Base-by-base conservation (phyloP, 2,888 invertebrate species). In the Hirtodrosophila confusa region DNA sequence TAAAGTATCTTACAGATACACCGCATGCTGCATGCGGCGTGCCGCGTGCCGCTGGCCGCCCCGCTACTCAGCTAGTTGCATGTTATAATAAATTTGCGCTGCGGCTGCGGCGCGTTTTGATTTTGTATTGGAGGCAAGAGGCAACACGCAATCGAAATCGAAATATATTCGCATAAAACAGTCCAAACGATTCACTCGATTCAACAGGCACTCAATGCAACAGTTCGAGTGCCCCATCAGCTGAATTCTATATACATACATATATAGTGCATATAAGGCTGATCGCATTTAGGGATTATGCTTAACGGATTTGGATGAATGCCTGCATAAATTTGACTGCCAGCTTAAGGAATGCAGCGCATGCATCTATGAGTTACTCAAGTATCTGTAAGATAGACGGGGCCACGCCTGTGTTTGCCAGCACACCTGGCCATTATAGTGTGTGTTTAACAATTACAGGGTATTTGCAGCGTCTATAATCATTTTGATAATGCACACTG, bases 1-100 rank as follows among this genome's bases (percentile, higher is more conserved):
- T 78, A 86, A 86, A 86, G 85, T 80, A 86, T 73, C 87, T 65
- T 48, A 68, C 69, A 84, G 85, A 78, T 71, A 64, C 54, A 57
- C 43, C 51, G 51, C 27, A 27, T 27, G 27, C 54, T 56, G 45
- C 49, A 31, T 44, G 61, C 36, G 49, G 27, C n/a, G 49, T 17
- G 10, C 23, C 37, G 9, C 24, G 43, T 3, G 9, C 23, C 29
- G 10, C 27, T 17, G 8, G 41, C 12, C 35, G 6, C 27, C 27
- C 27, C 7, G 49, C 49, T 43, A 36, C 45, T 39, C 27, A 48
- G 62, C 71, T 61, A 54, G 74, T 76, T 76, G 64, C 68, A 76
- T 72, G 72, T 56, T 64, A 58, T 48, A 66, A 66, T 70, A 75
- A 69, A 66, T 67, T 48, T 65, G 54, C 41, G 50, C 43, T 54